Conservation (phyloP, 2,797 vertebrate genomes). For the Chrosomus eos region DNA sequence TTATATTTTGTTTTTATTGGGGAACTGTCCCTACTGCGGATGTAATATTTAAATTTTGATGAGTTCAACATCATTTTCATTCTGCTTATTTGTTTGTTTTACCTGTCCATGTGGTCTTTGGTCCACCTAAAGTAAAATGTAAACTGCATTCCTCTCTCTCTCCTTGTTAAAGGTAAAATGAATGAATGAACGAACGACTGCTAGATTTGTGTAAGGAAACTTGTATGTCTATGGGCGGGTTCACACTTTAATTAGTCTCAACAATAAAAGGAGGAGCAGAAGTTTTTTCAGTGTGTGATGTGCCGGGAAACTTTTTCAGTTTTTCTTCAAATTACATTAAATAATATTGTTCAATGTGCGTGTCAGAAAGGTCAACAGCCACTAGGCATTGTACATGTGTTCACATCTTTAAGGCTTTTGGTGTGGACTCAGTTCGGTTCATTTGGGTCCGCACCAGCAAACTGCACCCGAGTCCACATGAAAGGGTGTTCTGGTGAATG, state of each 20-base stretch:
- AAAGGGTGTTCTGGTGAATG: not conserved
- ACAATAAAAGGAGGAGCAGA: constrained; percentile 67
- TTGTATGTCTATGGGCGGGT: constrained; percentile 52
- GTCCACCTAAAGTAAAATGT: not conserved
- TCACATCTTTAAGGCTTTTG: no score
- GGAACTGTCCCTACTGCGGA: not conserved
- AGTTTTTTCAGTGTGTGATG: constrained; percentile 58
- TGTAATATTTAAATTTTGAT: not conserved
- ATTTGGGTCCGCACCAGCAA: no score
- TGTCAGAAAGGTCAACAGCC: not conserved
- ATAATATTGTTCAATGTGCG: constrained; percentile 35
- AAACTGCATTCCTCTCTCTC: not conserved
- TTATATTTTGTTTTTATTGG: not conserved
- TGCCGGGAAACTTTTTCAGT: not conserved
- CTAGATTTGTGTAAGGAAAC: not conserved
- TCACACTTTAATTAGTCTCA: constrained; percentile 71
- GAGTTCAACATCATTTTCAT: not conserved
- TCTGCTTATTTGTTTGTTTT: not conserved
- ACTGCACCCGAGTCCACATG: not conserved
- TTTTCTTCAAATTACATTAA: constrained; percentile 50
- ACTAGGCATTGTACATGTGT: not conserved
- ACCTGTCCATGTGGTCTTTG: not conserved
- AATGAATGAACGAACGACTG: constrained; percentile 31
- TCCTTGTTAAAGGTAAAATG: not conserved
- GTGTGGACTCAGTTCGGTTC: no score